These are phyloP conservation scores for Fopius arisanus DNA, from an alignment of 1,140 invertebrate species.

Conservation along the genomic window DNA sequence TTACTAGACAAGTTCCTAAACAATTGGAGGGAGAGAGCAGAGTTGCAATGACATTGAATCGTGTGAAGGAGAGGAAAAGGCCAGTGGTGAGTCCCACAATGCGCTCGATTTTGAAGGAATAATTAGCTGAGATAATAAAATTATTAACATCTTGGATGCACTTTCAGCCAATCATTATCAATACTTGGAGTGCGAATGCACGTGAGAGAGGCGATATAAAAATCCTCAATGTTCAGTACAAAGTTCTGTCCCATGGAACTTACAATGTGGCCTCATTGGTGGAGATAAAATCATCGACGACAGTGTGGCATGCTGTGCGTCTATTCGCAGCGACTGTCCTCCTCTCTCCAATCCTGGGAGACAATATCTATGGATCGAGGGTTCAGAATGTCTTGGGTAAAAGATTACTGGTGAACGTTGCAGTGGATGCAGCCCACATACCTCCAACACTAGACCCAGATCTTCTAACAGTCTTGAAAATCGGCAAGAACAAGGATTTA, in stretches of 20 bases:
- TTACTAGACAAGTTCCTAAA: constrained; percentile 46
- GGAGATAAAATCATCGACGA: constrained; percentile 49
- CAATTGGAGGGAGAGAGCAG: constrained; percentile 30
- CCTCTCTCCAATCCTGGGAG: constrained; percentile 60
- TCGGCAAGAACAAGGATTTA: constrained; percentile 32
- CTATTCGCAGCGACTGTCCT: constrained; percentile 56
- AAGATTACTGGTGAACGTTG: constrained; percentile 51
- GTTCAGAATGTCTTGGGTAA: constrained; percentile 53
- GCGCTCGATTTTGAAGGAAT: neutral
- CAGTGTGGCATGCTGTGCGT: constrained; percentile 53
- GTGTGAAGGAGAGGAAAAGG: neutral
- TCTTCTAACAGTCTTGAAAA: constrained; percentile 38
- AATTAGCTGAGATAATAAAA: neutral
- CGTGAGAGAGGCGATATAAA: constrained; percentile 41
- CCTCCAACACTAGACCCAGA: constrained; percentile 42
- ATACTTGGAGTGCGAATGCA: constrained; percentile 41
- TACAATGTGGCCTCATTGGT: constrained; percentile 51
- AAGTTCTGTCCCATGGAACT: constrained; percentile 46
- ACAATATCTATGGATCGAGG: constrained; percentile 55
- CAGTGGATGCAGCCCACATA: constrained; percentile 36
- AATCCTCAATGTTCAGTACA: constrained; percentile 44
- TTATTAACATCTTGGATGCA: neutral
- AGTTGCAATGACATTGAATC: constrained; percentile 38
- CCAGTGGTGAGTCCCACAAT: constrained; percentile 31
- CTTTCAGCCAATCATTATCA: constrained; percentile 44